Base-by-base conservation (phyloP, 2,888 invertebrate species). In the Yponomeuta sedellus region DNA sequence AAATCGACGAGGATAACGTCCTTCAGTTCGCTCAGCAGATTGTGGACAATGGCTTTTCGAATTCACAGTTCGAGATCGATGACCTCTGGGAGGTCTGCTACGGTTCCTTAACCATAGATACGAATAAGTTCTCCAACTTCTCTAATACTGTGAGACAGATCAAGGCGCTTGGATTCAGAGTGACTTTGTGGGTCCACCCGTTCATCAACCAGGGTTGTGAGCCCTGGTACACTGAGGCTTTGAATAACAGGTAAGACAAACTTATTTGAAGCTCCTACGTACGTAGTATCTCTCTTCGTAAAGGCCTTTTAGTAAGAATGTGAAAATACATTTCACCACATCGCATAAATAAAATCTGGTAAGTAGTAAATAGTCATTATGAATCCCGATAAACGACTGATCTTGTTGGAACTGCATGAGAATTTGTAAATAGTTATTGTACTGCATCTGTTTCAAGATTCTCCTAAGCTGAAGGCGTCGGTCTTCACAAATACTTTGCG, bases 1-100 rank as follows among this genome's bases (percentile, higher is more conserved):
- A 90, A 16, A 94, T 98, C 0, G 92, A 93, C 69, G 94, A 95
- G 40, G 70, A 72, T 0, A 88, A 93, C 4, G 91, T 96, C 0
- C 73, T 93, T 1, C 84, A 93, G 0, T 97, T 94, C 73, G 95
- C 95, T 0, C 74, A 93, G 10, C 92, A 94, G 69, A 96, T 97
- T 65, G 74, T 88, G 1, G 78, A 86, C 0, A 76, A 94, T 66
- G 93, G 93, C 0, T 96, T 95, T 73, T 89, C 92, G 1, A 93
- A 94, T 73, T 95, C 96, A 64, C 96, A 96, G 76, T 80, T 96
- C 58, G 97, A 97, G 88, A 95, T 98, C 62, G 97, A 97, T 75
- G 97, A 97, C 77, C 92, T 94, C 19, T 97, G 97, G 97, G 97
- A 97, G 79, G 92, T 92, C 0, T 96, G 96, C 75, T 97, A 97